Conservation (phyloP, 2,888 invertebrate genomes). For the Rapana venosa region DNA sequence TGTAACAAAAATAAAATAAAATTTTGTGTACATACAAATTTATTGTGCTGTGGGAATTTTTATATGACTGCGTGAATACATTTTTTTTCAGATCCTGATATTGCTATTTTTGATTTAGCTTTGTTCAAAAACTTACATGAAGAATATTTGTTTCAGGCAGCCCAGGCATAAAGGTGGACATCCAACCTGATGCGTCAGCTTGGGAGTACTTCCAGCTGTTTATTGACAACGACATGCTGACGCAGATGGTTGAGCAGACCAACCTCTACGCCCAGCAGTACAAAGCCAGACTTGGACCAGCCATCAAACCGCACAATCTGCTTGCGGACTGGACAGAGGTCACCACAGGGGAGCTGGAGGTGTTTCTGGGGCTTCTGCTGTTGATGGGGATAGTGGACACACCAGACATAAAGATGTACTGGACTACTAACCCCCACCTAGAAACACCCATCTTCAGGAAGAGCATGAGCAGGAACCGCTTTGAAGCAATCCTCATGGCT, state of each 20-base stretch:
- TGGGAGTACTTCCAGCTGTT: constrained; percentile 7
- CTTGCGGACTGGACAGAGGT: neutral
- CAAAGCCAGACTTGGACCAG: neutral
- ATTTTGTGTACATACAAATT: neutral
- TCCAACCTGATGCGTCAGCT: neutral
- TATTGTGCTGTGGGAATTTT: neutral
- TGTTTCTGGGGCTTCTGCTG: neutral
- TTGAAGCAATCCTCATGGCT: constrained; percentile 4
- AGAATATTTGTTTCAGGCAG: constrained; percentile 2
- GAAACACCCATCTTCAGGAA: neutral
- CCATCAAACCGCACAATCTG: constrained; percentile 5
- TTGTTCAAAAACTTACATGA: no score
- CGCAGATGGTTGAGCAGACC: constrained; percentile 10
- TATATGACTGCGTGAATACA: neutral
- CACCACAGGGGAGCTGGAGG: neutral
- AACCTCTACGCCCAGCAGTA: constrained; percentile 22
- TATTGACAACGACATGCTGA: neutral
- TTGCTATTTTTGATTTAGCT: no score
- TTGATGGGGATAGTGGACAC: neutral
- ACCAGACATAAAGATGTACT: constrained; percentile 4
- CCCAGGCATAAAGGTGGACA: neutral
- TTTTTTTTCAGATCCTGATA: no score
- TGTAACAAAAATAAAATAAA: no score
- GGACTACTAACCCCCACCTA: neutral
- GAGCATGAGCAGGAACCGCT: constrained; percentile 2